These are phyloP conservation scores for Hephaestus fuliginosus DNA, from an alignment of 2,797 vertebrate genomes.

Conservation along the genomic window DNA sequence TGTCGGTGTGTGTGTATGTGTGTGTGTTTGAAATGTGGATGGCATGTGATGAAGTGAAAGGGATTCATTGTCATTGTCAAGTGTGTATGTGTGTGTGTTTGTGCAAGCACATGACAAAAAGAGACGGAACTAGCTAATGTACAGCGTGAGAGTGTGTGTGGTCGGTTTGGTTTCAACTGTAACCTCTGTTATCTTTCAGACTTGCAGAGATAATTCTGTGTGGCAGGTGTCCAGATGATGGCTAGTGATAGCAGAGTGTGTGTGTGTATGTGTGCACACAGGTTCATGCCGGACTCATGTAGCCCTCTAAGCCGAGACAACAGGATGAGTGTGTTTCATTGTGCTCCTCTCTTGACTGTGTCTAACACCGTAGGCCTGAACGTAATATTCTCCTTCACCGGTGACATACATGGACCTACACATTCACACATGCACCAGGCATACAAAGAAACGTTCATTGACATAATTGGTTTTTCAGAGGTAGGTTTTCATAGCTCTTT, in stretches of 20 bases:
- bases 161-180: conserved; percentile 44
- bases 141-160: conserved; percentile 12
- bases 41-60: conserved; percentile 48
- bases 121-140: conserved; percentile 47
- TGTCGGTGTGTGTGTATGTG: conserved; percentile 11
- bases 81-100: conserved; percentile 21
- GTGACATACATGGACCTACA: conserved; percentile 27
- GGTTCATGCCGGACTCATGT: conserved; percentile 20
- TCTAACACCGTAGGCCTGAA: conserved; percentile 41
- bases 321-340: conserved; percentile 65
- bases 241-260: conserved; percentile 42
- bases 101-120: conserved; percentile 43
- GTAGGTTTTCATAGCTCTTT: conserved; percentile 40
- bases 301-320: conserved; percentile 43
- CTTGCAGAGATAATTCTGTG: conserved; percentile 57
- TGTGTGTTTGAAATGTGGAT: conserved; percentile 45
- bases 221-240: conserved; percentile 72
- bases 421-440: not conserved
- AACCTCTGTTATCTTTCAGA: conserved; percentile 70
- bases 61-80: conserved; percentile 30
- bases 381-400: conserved; percentile 50
- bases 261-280: conserved; percentile 25
- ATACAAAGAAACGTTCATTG: conserved; percentile 13
- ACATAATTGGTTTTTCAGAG: conserved; percentile 52
- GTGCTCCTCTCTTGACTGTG: conserved; percentile 51